A percentile compares a stretch with the other conserved stretches of the same genome.
Evolutionary conservation across 1,140 invertebrate species (phyloP).

Genomic region (Zaprionus davidi): DNA sequence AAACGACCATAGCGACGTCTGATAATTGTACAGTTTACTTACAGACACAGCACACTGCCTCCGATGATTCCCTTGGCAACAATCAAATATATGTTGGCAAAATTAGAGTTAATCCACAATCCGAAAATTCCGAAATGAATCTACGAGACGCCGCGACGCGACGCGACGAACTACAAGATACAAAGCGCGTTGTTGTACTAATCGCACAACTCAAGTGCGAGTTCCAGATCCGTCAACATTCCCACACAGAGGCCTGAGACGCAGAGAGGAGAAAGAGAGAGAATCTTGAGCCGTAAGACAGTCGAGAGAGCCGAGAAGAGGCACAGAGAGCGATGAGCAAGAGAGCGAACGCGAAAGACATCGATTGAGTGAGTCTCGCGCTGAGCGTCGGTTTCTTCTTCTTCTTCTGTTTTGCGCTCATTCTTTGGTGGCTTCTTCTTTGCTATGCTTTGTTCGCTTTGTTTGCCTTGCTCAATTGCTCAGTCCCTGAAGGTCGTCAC

Average conservation of each 20-base stretch:
- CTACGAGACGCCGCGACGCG: constrained; percentile 20
- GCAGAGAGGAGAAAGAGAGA: constrained; percentile 19
- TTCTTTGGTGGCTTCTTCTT: constrained; percentile 29
- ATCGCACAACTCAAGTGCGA: constrained; percentile 46
- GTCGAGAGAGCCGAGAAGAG: background rate
- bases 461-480: constrained; percentile 18
- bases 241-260: constrained; percentile 47
- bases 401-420: constrained; percentile 23
- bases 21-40: constrained; percentile 67
- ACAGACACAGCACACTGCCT: constrained; percentile 31
- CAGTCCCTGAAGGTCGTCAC: constrained; percentile 67
- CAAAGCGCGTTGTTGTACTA: constrained; percentile 60
- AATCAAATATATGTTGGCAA: constrained; percentile 56
- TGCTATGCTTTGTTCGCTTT: constrained; percentile 17
- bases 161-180: constrained; percentile 66
- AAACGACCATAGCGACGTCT: constrained; percentile 29
- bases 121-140: constrained; percentile 40
- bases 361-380: background rate
- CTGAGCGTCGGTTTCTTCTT: constrained; percentile 6
- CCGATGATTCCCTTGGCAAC: constrained; percentile 36
- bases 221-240: constrained; percentile 33
- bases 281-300: constrained; percentile 24
- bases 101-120: constrained; percentile 72
- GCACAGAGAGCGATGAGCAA: constrained; percentile 17
- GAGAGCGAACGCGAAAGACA: constrained; percentile 25